Conservation (phyloP, 2,888 invertebrate genomes). For the Synergus japonicus region DNA sequence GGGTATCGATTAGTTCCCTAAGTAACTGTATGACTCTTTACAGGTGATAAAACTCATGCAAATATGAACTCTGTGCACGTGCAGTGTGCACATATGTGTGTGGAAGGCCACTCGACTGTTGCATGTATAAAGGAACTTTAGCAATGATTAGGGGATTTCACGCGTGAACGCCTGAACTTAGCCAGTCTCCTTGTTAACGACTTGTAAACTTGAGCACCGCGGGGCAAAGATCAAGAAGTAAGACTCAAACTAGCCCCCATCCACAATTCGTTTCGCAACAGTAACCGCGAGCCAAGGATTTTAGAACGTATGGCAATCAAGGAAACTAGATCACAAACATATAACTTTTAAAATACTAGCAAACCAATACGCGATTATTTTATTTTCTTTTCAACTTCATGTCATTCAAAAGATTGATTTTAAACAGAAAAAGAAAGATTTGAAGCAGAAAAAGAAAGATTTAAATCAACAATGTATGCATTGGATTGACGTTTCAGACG, state of each 20-base stretch:
- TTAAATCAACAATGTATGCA: too few species aligned
- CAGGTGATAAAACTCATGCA: conserved; percentile 15
- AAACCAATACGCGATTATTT: too few species aligned
- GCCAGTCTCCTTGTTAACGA: neutral
- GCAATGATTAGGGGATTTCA: conserved; percentile 15
- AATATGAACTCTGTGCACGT: conserved; percentile 9
- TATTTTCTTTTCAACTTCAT: too few species aligned
- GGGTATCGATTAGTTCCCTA: conserved; percentile 18
- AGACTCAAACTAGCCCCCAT: neutral
- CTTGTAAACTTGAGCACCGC: neutral
- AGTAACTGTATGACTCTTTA: conserved; percentile 29
- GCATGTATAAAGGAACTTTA: conserved; percentile 14
- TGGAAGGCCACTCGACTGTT: conserved; percentile 5
- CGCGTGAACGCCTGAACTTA: conserved; percentile 17
- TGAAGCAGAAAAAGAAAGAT: too few species aligned
- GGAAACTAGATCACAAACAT: neutral
- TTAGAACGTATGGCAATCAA: neutral
- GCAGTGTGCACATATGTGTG: neutral
- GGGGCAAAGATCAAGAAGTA: neutral
- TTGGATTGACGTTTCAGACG: too few species aligned
- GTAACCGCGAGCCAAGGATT: neutral
- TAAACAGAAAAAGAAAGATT: too few species aligned
- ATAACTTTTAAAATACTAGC: too few species aligned
- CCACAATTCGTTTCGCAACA: neutral
- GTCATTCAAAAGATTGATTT: too few species aligned